Conservation (phyloP, 2,888 invertebrate species). For the Orgyia antiqua region DNA sequence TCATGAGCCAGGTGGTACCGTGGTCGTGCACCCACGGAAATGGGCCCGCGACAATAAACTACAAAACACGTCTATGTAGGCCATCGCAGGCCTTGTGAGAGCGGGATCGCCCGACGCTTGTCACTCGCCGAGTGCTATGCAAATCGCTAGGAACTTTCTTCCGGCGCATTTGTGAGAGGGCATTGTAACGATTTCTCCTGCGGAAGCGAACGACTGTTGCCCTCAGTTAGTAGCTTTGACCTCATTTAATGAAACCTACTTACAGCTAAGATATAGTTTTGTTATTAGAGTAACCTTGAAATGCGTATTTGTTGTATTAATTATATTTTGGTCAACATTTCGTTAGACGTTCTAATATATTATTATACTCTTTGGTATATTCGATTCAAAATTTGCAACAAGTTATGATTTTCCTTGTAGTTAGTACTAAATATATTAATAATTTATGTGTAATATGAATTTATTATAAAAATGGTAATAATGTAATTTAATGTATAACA, state of each 20-base stretch:
- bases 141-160: slow-evolving; percentile 74
- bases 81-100: slow-evolving; percentile 46
- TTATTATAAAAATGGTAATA: no score
- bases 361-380: no score
- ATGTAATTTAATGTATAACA: neutral
- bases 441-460: no score
- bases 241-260: slow-evolving; percentile 11
- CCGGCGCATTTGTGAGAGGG: slow-evolving; percentile 56
- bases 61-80: slow-evolving; percentile 68
- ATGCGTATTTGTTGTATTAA: no score
- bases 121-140: slow-evolving; percentile 50
- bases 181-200: slow-evolving; percentile 68
- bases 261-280: slow-evolving; percentile 2
- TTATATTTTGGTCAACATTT: no score
- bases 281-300: no score
- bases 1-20: slow-evolving; percentile 43
- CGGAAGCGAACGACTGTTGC: slow-evolving; percentile 41
- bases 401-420: no score
- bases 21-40: slow-evolving; percentile 69
- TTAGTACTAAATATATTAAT: no score
- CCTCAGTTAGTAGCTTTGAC: slow-evolving; percentile 36
- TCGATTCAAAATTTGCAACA: no score
- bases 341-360: no score
- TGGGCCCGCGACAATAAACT: slow-evolving; percentile 70
- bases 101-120: slow-evolving; percentile 40